Conservation (phyloP, 2,888 invertebrate genomes). For the Tenthredo livida region DNA sequence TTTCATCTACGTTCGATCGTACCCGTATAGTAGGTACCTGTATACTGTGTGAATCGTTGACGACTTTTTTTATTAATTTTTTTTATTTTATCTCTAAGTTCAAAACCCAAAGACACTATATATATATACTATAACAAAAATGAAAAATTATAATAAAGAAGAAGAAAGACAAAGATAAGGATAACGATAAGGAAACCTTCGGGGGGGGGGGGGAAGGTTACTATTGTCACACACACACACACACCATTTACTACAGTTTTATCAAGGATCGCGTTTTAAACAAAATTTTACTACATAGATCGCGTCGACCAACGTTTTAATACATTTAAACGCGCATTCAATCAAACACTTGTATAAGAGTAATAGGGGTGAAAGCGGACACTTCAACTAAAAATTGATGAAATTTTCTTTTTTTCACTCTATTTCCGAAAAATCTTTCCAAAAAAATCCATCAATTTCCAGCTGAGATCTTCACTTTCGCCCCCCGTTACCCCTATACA, state of each 20-base stretch:
- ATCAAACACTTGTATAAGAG: too few relatives aligned
- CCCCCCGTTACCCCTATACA: background rate
- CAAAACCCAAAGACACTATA: constrained; percentile 8
- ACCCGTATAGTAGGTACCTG: background rate
- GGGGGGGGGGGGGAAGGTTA: background rate
- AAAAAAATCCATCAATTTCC: background rate
- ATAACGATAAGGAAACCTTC: background rate
- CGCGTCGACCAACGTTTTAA: background rate
- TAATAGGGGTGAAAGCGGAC: too few relatives aligned
- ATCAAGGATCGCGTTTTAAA: background rate
- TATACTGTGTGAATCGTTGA: background rate
- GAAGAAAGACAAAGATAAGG: background rate
- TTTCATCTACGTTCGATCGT: constrained; percentile 17
- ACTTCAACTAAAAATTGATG: too few relatives aligned
- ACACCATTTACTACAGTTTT: background rate
- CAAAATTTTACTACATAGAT: background rate
- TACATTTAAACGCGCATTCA: too few relatives aligned
- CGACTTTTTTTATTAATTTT: background rate
- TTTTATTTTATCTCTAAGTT: background rate
- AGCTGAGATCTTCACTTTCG: too few relatives aligned
- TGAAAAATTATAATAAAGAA: background rate
- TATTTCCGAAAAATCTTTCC: too few relatives aligned
- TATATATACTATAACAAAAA: background rate
- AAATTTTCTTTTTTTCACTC: background rate
- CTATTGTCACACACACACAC: background rate